Base-by-base conservation (phyloP, 2,113 vertebrate species). In the Lepidiolamprologus cunningtoni region DNA sequence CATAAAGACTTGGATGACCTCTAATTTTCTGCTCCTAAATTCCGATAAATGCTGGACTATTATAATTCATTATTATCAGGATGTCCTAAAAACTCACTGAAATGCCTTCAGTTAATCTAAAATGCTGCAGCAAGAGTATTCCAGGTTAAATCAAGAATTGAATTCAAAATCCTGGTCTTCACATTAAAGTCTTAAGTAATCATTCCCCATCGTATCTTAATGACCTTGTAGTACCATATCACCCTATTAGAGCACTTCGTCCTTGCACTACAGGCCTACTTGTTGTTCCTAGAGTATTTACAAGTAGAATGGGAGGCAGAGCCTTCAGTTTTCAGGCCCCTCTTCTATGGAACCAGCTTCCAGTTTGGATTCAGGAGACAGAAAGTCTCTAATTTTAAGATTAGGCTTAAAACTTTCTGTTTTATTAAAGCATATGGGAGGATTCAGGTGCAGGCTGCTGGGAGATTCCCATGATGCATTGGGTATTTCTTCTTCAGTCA, bases 191-290 rank as follows among this genome's bases (percentile, higher is more conserved):
- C 53, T 54, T 54, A 21, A 54, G 2, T 55, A 55, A 55, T 55
- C 53, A 55, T 4, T 3, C 53, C 4, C 53, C 53, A 55, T 55
- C 4, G 0, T 55, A 13, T 55, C 53, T 55, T 23, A 55, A 55
- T 55, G 53, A 55, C 53, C 6, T 55, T 55, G 4, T 55, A 55
- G 21, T 55, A 55, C 4, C 53, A 7, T 55, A 55, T 55, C 53
- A 55, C 21, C 53, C 11, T 4, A 55, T 55, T 55, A 55, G 4
- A 13, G 2, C 53, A 55, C 21, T 55, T 23, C 11, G 2, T 1
- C 1, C n/a, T 11, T 0, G 0, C 53, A 1, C 53, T 54, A n/a
- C 53, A 54, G 53, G 6, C n/a, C 2, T 23, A 54, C 53, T 23
- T 54, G 53, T 23, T 54, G 53, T 54, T 7, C 53, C 53, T 7